phyloP scores from a whole-genome alignment of 2,888 invertebrate species.

The Synanthedon formicaeformis region DNA sequence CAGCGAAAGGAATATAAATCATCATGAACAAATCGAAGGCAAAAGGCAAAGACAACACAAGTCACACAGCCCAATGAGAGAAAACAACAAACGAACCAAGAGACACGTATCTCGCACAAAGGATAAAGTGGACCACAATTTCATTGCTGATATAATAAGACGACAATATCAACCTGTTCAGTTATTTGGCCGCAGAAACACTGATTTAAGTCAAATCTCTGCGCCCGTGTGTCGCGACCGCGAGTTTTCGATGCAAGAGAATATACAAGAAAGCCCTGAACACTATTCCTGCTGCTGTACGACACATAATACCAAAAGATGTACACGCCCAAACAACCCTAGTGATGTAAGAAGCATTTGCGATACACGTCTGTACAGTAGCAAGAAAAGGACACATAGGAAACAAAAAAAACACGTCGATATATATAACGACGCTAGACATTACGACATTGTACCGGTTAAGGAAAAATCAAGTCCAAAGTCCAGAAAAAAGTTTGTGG shows the following conservation, averaged over 20 bases:
- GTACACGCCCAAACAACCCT: constrained; percentile 16
- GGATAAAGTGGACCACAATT: constrained; percentile 36
- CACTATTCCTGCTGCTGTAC: constrained; percentile 41
- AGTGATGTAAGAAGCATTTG: constrained; percentile 43
- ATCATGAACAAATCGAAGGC: not conserved
- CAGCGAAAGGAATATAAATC: not conserved
- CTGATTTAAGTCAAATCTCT: constrained; percentile 48
- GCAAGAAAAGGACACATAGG: constrained; percentile 21
- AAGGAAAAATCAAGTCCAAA: constrained; percentile 57
- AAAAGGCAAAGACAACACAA: not conserved
- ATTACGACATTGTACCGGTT: constrained; percentile 53
- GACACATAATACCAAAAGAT: constrained; percentile 10
- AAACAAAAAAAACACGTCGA: constrained; percentile 22
- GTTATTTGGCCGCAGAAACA: constrained; percentile 38
- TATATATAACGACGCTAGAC: constrained; percentile 36
- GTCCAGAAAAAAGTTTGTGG: constrained; percentile 36
- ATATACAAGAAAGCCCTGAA: constrained; percentile 27
- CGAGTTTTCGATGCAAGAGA: constrained; percentile 26
- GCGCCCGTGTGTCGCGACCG: constrained; percentile 53
- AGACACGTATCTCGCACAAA: constrained; percentile 8
- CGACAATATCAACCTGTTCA: constrained; percentile 48
- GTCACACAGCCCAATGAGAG: constrained; percentile 10
- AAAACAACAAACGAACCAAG: constrained; percentile 14
- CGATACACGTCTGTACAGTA: constrained; percentile 36
- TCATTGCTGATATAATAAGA: constrained; percentile 49